Evolutionary conservation across 2,888 invertebrate species (phyloP), one percentile per base, ranked within the genome.

Genomic region (Amphipyra berbera): DNA sequence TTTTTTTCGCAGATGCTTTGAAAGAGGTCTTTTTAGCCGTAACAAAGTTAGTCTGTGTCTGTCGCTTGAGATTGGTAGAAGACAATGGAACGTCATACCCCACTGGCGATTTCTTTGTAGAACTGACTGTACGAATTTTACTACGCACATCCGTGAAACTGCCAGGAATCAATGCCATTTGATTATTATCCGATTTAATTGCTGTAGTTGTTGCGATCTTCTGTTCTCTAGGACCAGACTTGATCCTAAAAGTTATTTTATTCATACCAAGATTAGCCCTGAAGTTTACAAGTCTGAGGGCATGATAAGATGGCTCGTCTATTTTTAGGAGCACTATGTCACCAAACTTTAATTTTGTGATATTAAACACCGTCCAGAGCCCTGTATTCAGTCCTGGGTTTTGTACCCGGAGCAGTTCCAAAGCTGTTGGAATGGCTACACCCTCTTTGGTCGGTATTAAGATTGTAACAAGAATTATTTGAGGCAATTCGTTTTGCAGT

Each of bases 391-490:
- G 68, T 33, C 54, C 62, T 40, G 73, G 50, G 8, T 71, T 71
- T 50, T 71, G 70, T 13, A 71, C 45, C 9, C 62, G 49, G 7
- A 71, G 37, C 1, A 71, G 41, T 47, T 73, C 40, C 40, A 71
- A 45, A n/a, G 70, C 70, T 45, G 54, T 61, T 13, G 13, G 1
- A 15, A 47, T 4, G 5, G 46, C 13, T 0, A 71, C 50, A 1
- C 57, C 68, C 12, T 73, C 68, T 14, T 45, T 58, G 6, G 33
- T 21, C 0, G 27, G 54, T 33, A 71, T 47, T 7, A 47, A 42
- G 14, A 71, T 8, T 15, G 73, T 13, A 14, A 55, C 4, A 1
- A 6, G 9, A n/a, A 55, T 27, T 12, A 13, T 9, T 0, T 44
- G 38, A 4, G n/a, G 9, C 7, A 56, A 14, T 33, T 48, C 14